Evolutionary conservation across 2,888 invertebrate genomes (phyloP).

Genomic region (Trissolcus brochymenae): DNA sequence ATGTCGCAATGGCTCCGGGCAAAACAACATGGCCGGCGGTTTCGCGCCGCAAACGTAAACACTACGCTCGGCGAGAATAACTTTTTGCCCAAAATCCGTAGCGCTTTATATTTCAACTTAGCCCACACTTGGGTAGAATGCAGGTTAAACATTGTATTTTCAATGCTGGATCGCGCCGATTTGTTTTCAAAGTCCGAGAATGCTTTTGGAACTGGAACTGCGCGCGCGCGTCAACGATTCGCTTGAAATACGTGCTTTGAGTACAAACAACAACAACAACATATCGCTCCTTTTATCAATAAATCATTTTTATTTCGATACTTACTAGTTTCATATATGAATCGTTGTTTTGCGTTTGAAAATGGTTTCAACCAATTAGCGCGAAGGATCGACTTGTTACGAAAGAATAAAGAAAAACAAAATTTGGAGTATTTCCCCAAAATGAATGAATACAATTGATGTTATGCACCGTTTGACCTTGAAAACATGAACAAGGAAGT

Average conservation of each 20-base stretch:
- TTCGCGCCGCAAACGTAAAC: slow-evolving; percentile 26
- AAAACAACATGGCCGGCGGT: slow-evolving; percentile 33
- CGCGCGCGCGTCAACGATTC: slow-evolving; percentile 12
- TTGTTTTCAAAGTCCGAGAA: not conserved
- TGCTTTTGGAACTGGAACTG: slow-evolving; percentile 12
- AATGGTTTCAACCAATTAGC: not conserved
- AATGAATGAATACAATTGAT: too few relatives aligned
- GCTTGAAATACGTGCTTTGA: slow-evolving; percentile 32
- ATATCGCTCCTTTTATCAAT: slow-evolving; percentile 1
- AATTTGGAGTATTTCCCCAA: not conserved
- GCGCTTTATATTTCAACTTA: slow-evolving; percentile 1
- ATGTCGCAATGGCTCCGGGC: slow-evolving; percentile 19
- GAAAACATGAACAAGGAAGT: too few relatives aligned
- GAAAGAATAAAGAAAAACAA: slow-evolving; percentile 21
- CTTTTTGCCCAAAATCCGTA: not conserved
- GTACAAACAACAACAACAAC: slow-evolving; percentile 19
- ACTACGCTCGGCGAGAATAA: not conserved
- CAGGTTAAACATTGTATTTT: too few relatives aligned
- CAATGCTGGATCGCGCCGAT: too few relatives aligned
- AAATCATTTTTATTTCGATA: not conserved
- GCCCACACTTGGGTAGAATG: not conserved
- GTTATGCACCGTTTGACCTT: too few relatives aligned
- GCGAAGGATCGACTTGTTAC: slow-evolving; percentile 2
- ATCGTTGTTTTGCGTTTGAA: too few relatives aligned
- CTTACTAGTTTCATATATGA: too few relatives aligned